Evolutionary conservation across 2,888 invertebrate genomes (phyloP), one percentile per base, ranked within the genome.

Genomic region (Linnaemya vulpina): DNA sequence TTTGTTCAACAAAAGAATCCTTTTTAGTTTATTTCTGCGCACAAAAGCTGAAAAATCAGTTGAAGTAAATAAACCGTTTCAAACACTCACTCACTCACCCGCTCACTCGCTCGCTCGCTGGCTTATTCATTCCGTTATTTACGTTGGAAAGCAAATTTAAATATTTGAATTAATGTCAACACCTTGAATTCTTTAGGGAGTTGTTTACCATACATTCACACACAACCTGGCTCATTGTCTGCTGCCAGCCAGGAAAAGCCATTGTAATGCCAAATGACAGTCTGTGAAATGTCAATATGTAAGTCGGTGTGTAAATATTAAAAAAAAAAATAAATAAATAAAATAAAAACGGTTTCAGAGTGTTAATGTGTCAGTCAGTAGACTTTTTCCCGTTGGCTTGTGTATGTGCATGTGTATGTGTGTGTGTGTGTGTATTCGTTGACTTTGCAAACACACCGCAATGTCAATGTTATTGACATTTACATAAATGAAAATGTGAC

Each of bases 91-190:
- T 17, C 30, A 46, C 22, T n/a, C 43, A 25, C 40, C 53, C 15
- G 15, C 17, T 17, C 30, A 13, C 62, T 40, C 20, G 4, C 15
- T 7, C 60, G 20, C 38, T 75, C 20, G 11, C 7, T 53, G n/a
- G 22, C 20, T 49, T 60, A 13, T 55, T 55, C 46, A 8, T 68
- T 68, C 49, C 49, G 49, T 84, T 55, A 76, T 78, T 82, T 40
- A 25, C 38, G 25, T 25, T 63, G 38, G 13, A 70, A 81, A 78
- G 46, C 43, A 70, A 81, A 78, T 82, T 75, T 79, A 82, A 82
- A 85, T 82, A 79, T 85, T 75, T 78, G 70, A 65, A 65, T 85
- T 75, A 75, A 75, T 78, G 77, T 82, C 85, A 79, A 85, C 82
- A 82, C 82, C 85, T 82, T 75, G 60, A 79, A 82, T 71, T 53